A percentile compares a stretch with the other conserved stretches of the same genome.
phyloP scores from a whole-genome alignment of 2,113 vertebrate species.

The Scortum barcoo region DNA sequence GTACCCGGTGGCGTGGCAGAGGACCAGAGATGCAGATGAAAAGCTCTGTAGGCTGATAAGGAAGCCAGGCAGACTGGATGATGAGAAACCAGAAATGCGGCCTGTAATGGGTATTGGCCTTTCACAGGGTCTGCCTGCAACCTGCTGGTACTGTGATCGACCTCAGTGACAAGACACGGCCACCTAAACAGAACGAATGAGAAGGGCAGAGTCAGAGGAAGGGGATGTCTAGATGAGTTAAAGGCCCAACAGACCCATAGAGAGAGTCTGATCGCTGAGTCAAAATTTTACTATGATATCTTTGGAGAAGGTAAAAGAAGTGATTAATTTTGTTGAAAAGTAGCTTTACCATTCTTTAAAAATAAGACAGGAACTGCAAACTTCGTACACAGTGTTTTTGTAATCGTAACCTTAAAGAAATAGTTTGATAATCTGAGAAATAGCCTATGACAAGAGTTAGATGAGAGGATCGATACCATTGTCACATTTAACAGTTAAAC shows the following conservation, averaged over 20 bases:
- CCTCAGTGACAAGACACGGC: constrained; percentile 29
- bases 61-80: constrained; percentile 71
- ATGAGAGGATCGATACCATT: neutral
- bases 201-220: constrained; percentile 24
- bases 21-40: constrained; percentile 77
- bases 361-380: neutral
- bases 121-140: constrained; percentile 37
- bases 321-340: neutral
- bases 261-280: neutral
- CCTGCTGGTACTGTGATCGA: constrained; percentile 26
- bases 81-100: constrained; percentile 70
- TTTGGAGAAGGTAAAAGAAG: neutral
- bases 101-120: constrained; percentile 56
- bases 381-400: neutral
- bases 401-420: neutral
- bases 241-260: neutral
- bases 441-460: neutral
- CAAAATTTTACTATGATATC: neutral
- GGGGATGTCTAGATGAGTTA: constrained; percentile 8
- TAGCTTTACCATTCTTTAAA: neutral
- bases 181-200: constrained; percentile 45
- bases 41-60: constrained; percentile 79
- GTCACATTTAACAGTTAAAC: neutral
- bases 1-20: constrained; percentile 68
- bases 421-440: too few relatives aligned